Percentiles rank a stretch among this genome's conserved stretches.
Conservation (phyloP, 1,140 invertebrate species). For the Druon quercuslanigerum region DNA sequence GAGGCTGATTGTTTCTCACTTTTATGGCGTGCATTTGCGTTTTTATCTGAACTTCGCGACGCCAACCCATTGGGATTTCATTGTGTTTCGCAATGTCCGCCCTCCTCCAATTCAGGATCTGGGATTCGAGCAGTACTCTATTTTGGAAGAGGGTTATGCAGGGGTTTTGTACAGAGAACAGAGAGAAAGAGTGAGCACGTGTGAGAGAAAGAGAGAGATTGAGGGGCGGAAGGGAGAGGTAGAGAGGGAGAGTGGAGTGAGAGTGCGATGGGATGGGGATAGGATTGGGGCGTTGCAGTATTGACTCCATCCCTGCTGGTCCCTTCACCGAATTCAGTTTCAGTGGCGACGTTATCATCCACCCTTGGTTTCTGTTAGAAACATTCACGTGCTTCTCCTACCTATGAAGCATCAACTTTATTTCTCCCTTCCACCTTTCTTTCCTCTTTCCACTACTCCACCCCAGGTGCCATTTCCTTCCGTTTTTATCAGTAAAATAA, state of each 20-base stretch:
- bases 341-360: constrained; percentile 54
- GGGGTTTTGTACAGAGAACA: background rate
- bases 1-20: no score
- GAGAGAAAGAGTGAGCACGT: constrained; percentile 19
- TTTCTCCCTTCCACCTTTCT: constrained; percentile 34
- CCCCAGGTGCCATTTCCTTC: constrained; percentile 13
- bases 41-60: constrained; percentile 44
- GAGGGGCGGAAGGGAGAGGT: no score
- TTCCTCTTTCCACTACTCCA: background rate
- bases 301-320: constrained; percentile 45
- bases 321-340: constrained; percentile 43
- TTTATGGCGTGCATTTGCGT: constrained; percentile 30
- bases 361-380: constrained; percentile 48
- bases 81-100: constrained; percentile 40
- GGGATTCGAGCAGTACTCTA: constrained; percentile 42
- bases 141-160: background rate
- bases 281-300: constrained; percentile 50
- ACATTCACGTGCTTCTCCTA: constrained; percentile 46
- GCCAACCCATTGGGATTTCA: constrained; percentile 41
- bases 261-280: constrained; percentile 47
- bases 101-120: constrained; percentile 55
- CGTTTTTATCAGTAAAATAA: constrained; percentile 41
- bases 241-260: constrained; percentile 37
- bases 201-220: constrained; percentile 24
- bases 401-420: constrained; percentile 35